phyloP scores from a whole-genome alignment of 2,113 vertebrate species.

The Elephantulus edwardii region DNA sequence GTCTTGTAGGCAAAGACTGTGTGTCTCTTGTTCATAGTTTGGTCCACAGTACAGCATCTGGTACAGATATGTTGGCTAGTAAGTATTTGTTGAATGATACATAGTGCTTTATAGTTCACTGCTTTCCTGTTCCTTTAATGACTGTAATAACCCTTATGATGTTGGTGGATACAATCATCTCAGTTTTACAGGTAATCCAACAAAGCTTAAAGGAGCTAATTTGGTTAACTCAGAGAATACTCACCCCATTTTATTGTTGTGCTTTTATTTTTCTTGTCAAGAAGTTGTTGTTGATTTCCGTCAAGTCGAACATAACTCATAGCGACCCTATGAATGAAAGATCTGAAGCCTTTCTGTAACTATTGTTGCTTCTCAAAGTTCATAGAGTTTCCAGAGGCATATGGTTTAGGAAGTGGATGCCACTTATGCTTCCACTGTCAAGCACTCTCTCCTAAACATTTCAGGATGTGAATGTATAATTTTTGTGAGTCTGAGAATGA shows the following conservation, averaged over 20 bases:
- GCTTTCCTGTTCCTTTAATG: not conserved
- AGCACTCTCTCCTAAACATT: not conserved
- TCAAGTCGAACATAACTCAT: too few relatives aligned
- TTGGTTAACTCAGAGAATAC: not conserved
- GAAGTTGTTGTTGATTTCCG: not conserved
- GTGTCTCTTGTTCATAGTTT: not conserved
- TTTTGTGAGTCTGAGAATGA: not conserved
- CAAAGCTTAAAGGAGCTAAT: not conserved
- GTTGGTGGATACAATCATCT: not conserved
- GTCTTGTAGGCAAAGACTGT: not conserved
- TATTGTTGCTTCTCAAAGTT: too few relatives aligned
- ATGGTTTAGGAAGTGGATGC: too few relatives aligned
- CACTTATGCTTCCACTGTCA: not conserved
- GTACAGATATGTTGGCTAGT: not conserved
- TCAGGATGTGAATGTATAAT: constrained; percentile 1
- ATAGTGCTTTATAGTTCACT: not conserved
- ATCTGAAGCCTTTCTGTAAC: too few relatives aligned
- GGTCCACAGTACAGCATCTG: not conserved
- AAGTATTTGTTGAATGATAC: not conserved
- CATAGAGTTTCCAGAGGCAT: too few relatives aligned
- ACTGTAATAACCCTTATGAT: not conserved
- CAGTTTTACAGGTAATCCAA: not conserved
- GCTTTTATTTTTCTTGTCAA: not conserved
- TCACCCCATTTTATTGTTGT: not conserved
- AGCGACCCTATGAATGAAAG: too few relatives aligned